Evolutionary conservation across 2,797 vertebrate species (phyloP).

Genomic region (Eospalax fontanierii): DNA sequence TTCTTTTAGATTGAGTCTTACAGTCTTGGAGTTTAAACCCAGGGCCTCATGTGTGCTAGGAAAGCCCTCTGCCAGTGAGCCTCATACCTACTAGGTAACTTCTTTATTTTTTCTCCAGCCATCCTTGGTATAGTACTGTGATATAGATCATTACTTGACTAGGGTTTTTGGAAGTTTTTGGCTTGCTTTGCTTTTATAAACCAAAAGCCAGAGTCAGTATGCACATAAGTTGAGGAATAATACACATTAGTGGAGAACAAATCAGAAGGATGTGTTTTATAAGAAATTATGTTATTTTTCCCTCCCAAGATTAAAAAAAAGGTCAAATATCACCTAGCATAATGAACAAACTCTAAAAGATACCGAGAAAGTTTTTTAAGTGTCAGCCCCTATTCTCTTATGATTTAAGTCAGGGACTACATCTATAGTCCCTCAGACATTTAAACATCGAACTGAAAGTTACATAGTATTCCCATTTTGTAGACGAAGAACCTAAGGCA

Average conservation of each 20-base stretch:
- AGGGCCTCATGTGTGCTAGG: background rate
- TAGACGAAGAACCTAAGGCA: slow-evolving; percentile 13
- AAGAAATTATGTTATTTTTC: background rate
- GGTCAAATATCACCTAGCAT: slow-evolving; percentile 22
- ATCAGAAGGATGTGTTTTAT: background rate
- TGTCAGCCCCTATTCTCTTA: background rate
- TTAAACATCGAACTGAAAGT: slow-evolving; percentile 36
- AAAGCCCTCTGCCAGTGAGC: background rate
- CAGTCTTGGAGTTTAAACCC: background rate
- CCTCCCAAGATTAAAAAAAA: background rate
- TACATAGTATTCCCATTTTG: slow-evolving; percentile 31
- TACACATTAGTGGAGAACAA: background rate
- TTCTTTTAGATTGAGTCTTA: background rate
- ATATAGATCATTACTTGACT: background rate
- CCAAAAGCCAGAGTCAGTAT: background rate
- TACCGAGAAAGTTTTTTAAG: slow-evolving; percentile 40
- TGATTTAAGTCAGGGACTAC: background rate
- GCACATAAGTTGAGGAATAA: background rate
- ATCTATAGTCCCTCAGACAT: background rate
- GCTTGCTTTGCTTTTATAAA: background rate
- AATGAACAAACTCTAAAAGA: background rate
- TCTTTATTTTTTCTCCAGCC: background rate
- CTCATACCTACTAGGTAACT: background rate
- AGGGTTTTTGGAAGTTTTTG: background rate
- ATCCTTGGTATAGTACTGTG: background rate